These are phyloP conservation scores for Hippopotamus amphibius DNA, from an alignment of 2,113 vertebrate genomes.

Conservation along the genomic window DNA sequence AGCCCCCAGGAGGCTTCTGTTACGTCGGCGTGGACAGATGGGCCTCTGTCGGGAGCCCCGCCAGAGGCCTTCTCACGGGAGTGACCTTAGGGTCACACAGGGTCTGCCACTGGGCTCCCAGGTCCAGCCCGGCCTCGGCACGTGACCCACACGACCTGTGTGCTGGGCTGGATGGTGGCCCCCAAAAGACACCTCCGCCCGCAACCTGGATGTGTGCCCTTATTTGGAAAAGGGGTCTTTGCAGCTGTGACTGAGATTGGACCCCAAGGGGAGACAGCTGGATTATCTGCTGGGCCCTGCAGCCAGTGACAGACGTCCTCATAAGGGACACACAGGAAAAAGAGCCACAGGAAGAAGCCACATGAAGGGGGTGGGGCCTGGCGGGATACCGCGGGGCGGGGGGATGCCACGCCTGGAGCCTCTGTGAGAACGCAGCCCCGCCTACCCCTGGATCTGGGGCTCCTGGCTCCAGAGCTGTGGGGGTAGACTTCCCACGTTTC, in stretches of 20 bases:
- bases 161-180: rapidly evolving
- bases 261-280: background rate
- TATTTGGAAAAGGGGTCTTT: background rate
- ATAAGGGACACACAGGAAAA: background rate
- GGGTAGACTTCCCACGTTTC: rapidly evolving
- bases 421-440: background rate
- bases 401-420: background rate
- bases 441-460: too few relatives aligned
- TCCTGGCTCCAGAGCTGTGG: background rate
- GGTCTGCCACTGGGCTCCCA: background rate
- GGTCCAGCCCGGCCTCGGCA: background rate
- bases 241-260: too few relatives aligned
- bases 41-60: background rate
- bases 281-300: background rate
- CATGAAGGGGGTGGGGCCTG: background rate
- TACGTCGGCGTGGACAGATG: rapidly evolving
- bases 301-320: background rate
- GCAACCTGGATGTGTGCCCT: rapidly evolving
- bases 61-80: background rate
- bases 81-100: background rate
- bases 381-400: rapidly evolving
- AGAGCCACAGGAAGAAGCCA: too few relatives aligned
- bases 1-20: background rate
- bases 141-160: rapidly evolving
- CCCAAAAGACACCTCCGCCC: background rate